Conservation (phyloP, 2,888 invertebrate genomes). For the Drosophila antonietae region DNA sequence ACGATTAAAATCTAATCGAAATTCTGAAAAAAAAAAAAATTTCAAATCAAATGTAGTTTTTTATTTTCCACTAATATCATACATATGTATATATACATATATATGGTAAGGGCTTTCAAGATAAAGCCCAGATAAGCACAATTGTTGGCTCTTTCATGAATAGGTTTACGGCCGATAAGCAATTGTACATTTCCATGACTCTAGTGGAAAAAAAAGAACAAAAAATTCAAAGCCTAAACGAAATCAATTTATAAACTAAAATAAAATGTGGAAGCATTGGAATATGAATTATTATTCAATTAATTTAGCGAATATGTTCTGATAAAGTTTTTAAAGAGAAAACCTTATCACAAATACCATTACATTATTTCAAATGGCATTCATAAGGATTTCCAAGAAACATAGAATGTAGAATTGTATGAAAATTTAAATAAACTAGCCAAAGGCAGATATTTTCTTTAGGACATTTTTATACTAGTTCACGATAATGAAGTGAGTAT, state of each 20-base stretch:
- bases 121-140: slow-evolving; percentile 11
- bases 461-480: not conserved
- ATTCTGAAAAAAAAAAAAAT: slow-evolving; percentile 18
- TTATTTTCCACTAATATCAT: too few relatives aligned
- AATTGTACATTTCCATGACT: not conserved
- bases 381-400: not conserved
- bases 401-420: not conserved
- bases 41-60: not conserved
- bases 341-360: not conserved
- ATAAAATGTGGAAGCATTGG: not conserved
- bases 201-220: not conserved
- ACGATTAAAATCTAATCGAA: slow-evolving; percentile 25
- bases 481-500: too few relatives aligned
- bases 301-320: not conserved
- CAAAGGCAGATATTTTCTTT: not conserved
- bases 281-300: not conserved
- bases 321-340: not conserved
- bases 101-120: slow-evolving; percentile 4
- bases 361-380: not conserved
- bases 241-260: not conserved
- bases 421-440: not conserved
- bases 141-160: not conserved
- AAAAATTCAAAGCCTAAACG: not conserved
- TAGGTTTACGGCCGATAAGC: slow-evolving; percentile 10
- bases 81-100: not conserved